Evolutionary conservation across 2,888 invertebrate genomes (phyloP).

Genomic region (Drosophila mayaguana): DNA sequence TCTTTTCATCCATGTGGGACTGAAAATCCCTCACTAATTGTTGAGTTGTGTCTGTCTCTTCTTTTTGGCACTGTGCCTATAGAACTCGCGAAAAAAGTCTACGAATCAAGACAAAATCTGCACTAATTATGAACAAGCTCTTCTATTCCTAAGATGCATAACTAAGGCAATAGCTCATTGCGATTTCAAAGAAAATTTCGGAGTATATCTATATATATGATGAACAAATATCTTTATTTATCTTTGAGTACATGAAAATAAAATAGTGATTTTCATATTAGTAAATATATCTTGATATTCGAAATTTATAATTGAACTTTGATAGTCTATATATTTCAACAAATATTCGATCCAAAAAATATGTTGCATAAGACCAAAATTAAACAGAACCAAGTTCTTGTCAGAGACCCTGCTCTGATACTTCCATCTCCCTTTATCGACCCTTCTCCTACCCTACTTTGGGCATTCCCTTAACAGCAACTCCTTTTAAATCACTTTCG

Average conservation of each 20-base stretch:
- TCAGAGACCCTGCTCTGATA: neutral
- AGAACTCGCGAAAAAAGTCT: neutral
- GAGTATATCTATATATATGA: no score
- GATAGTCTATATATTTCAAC: no score
- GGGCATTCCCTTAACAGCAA: no score
- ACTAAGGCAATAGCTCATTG: no score
- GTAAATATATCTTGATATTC: no score
- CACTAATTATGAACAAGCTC: constrained; percentile 6
- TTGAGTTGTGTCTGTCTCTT: constrained; percentile 10
- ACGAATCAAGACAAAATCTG: neutral
- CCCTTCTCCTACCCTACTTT: no score
- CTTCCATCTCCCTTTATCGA: neutral
- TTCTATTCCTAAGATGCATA: neutral
- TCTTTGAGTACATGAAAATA: no score
- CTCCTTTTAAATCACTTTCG: neutral
- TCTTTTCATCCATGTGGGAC: constrained; percentile 45
- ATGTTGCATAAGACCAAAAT: neutral
- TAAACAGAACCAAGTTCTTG: neutral
- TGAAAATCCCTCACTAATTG: constrained; percentile 50
- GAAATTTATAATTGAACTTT: no score
- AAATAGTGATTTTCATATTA: no score
- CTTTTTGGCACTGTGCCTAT: constrained; percentile 26
- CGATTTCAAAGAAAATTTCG: neutral
- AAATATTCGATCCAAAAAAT: no score
- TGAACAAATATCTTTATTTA: no score